Base-by-base conservation (phyloP, 2,113 vertebrate genomes). In the Nymphicus hollandicus region DNA sequence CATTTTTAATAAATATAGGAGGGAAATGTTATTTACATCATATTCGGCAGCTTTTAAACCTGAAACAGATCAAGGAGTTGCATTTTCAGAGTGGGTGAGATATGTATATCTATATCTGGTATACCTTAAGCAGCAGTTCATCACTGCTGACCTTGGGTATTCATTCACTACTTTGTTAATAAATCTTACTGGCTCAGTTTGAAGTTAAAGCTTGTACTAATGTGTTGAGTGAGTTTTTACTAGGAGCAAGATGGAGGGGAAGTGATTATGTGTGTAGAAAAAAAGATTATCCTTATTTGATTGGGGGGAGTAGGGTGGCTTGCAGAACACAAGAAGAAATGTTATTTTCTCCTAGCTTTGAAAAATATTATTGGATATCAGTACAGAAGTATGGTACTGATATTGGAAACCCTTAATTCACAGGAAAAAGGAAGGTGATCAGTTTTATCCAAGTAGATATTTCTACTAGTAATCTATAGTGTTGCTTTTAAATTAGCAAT, bases 1-100 rank as follows among this genome's bases (percentile, higher is more conserved):
- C 9, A 3, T 86, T 77, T 91, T 55, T 35, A 64, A 15, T 64
- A 47, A 74, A 47, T n/a, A 46, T 1, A 24, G 28, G 35, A 27
- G 20, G 47, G 63, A n/a, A 3, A 9, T 13, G 13, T 55, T 79
- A 0, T 76, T 89, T 44, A 1, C 73, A n/a, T 24, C 3, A 1
- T 7, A 8, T 22, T 7, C 52, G 74, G 41, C 31, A 76, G 39
- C 35, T 76, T 41, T n/a, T 31, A 63, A 71, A 7, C 28, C 29
- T 70, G 65, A 25, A 43, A n/a, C 31, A 16, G 35, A 5, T 68
- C 19, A 47, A 56, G 52, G 27, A 69, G 17, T 61, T 80, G 37
- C 2, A 1, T 53, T 92, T 77, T 78, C 17, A 9, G 35, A 52
- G 13, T 65, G 35, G 16, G 2, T 63, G 41, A 82, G 37, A 4